Base-by-base conservation (phyloP, 2,797 vertebrate species). In the Anabacerthia variegaticeps region DNA sequence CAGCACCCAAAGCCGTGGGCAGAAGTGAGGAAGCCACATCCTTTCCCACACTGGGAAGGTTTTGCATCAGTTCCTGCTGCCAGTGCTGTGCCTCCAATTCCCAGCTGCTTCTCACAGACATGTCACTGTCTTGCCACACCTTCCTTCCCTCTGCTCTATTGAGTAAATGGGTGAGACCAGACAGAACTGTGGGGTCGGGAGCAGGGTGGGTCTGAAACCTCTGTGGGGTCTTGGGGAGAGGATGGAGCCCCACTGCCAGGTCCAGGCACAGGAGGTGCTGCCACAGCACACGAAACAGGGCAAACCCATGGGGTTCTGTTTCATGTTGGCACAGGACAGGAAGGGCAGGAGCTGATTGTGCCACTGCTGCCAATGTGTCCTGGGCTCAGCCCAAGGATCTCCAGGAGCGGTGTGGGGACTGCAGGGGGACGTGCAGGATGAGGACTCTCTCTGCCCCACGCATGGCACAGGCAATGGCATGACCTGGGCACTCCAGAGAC, bases 381-480 rank as follows among this genome's bases (percentile, higher is more conserved):
- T 28, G 48, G 26, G 19, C 49, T 14, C 10, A 51, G 62, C 54
- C 37, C 9, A 4, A 10, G 63, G 62, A 21, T 14, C 49, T 32
- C 8, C 0, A 1, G 49, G 22, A 32, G 48, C 4, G 0, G 54
- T 0, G 3, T 13, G 49, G 49, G 48, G 36, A 32, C 81, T 37
- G 49, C 41, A 9, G 15, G 14, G 58, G 2, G 6, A 30, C 0
- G 1, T 4, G 28, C 14, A 15, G 78, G 39, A 37, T 2, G 26
- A 43, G 88, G 51, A 34, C 34, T 26, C 2, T 2, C 51, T 43
- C 67, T 18, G 49, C 30, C 30, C 34, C 4, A 32, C 30, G 32
- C 61, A 9, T 0, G 1, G 49, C 41, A 4, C 0, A 0, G 37
- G 41, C 34, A 39, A 1, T 1, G 12, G 36, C 23, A 32, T 1